These are phyloP conservation scores for Amphiprion ocellaris DNA, from an alignment of 2,113 vertebrate species.

Conservation along the genomic window DNA sequence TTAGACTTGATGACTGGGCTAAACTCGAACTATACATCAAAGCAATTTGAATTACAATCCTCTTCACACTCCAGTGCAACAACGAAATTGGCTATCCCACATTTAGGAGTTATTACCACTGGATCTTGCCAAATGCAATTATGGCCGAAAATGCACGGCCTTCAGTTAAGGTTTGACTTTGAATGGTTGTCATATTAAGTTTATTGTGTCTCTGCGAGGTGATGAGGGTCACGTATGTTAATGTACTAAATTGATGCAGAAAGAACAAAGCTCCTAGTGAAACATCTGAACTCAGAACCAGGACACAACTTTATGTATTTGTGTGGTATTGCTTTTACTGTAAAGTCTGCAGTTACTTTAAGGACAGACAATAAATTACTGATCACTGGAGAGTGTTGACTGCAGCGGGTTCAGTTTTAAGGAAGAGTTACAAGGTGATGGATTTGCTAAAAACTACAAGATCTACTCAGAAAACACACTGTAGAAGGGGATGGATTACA, in stretches of 20 bases:
- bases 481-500: slow-evolving; percentile 33
- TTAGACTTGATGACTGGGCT: slow-evolving; percentile 61
- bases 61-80: slow-evolving; percentile 73
- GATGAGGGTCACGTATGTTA: slow-evolving; percentile 45
- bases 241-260: slow-evolving; percentile 16
- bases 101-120: slow-evolving; percentile 63
- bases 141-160: slow-evolving; percentile 54
- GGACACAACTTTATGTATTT: neutral
- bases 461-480: slow-evolving; percentile 5
- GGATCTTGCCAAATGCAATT: slow-evolving; percentile 76
- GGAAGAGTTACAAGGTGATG: slow-evolving; percentile 1
- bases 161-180: slow-evolving; percentile 49
- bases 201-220: slow-evolving; percentile 55
- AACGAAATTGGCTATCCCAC: slow-evolving; percentile 65
- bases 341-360: neutral
- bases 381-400: slow-evolving; percentile 11
- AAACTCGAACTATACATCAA: slow-evolving; percentile 50
- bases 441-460: slow-evolving; percentile 31
- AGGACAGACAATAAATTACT: slow-evolving; percentile 1
- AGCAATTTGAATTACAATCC: slow-evolving; percentile 65
- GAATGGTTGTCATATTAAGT: slow-evolving; percentile 36
- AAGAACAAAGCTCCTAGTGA: neutral
- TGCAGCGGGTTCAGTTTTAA: slow-evolving; percentile 30
- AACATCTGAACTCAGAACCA: neutral
- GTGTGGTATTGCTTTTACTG: neutral